Evolutionary conservation across 2,113 vertebrate genomes (phyloP).

Genomic region (Paramisgurnus dabryanus): DNA sequence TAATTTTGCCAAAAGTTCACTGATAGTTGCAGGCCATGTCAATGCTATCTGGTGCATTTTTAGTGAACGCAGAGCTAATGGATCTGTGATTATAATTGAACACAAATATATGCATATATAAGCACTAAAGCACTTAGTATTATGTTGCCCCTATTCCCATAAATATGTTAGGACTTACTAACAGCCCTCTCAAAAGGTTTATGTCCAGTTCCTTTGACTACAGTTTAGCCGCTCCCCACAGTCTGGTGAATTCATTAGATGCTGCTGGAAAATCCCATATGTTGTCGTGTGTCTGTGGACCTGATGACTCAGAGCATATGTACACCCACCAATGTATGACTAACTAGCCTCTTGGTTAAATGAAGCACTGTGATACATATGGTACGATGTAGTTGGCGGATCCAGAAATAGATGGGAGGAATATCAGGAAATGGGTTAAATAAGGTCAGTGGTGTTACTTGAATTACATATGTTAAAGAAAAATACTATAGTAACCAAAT

Average conservation of each 20-base stretch:
- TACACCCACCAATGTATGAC: slow-evolving; percentile 43
- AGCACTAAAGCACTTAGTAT: neutral
- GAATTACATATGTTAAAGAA: no score
- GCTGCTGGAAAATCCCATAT: slow-evolving; percentile 55
- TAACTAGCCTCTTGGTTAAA: slow-evolving; percentile 37
- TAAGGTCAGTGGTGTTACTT: no score
- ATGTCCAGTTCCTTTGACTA: slow-evolving; percentile 14
- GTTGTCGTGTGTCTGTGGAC: slow-evolving; percentile 39
- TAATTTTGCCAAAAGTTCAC: no score
- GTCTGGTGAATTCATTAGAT: slow-evolving; percentile 52
- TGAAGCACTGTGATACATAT: slow-evolving; percentile 23
- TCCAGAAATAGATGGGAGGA: slow-evolving; percentile 17
- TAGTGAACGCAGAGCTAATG: no score
- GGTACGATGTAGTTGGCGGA: slow-evolving; percentile 10
- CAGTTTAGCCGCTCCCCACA: neutral
- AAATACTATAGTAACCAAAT: no score
- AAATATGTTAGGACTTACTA: neutral
- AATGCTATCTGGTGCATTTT: no score
- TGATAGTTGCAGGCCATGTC: no score
- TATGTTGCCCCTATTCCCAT: neutral
- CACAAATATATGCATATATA: neutral
- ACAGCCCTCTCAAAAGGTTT: neutral
- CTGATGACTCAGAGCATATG: slow-evolving; percentile 52
- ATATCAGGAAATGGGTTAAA: slow-evolving; percentile 5
- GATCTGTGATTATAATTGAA: neutral